Base-by-base conservation (phyloP, 2,113 vertebrate genomes). In the Psilopogon haemacephalus region DNA sequence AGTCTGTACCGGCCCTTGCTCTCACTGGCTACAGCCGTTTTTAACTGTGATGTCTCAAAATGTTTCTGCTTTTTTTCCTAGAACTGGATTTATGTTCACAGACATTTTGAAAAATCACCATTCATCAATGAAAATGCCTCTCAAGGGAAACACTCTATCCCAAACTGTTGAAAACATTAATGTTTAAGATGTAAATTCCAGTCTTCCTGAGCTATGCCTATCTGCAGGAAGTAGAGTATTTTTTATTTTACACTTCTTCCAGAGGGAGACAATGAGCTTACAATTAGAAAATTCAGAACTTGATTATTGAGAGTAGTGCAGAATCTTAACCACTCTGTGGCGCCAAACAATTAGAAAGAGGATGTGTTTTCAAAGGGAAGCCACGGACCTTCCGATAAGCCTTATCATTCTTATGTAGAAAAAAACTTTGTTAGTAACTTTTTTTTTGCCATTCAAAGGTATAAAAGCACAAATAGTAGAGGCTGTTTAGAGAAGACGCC, bases 321-420 rank as follows among this genome's bases (percentile, higher is more conserved):
- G 9, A 82, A 62, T 93, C 90, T 89, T 54, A 84, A 84, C 97
- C 97, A 95, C 96, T 81, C 24, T 2, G 95, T 96, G 97, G 97
- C 95, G 91, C 93, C 95, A 97, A 86, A 96, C 86, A 92, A 93
- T 90, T 85, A 92, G 62, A 91, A 94, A 96, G 93, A 74, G 24
- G 3, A 56, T 67, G 58, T 76, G 52, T 28, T 67, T 71, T 60
- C 73, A 42, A 74, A 62, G 30, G 17, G 33, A 86, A 78, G 55
- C 20, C 24, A 23, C 10, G 4, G 23, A 77, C 9, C 10, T 62
- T 37, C n/a, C 63, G 37, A 27, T 19, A 46, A 72, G 7, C n/a
- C 0, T 0, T 40, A 13, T 35, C 59, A 79, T 46, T 72, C 30
- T 37, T 20, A 26, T 8, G 6, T 11, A 55, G 28, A 68, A 95